These are phyloP conservation scores for crab-eating macaque (Macaca fascicularis) DNA, from an alignment of 2,113 vertebrate genomes.

Conservation along the genomic window DNA sequence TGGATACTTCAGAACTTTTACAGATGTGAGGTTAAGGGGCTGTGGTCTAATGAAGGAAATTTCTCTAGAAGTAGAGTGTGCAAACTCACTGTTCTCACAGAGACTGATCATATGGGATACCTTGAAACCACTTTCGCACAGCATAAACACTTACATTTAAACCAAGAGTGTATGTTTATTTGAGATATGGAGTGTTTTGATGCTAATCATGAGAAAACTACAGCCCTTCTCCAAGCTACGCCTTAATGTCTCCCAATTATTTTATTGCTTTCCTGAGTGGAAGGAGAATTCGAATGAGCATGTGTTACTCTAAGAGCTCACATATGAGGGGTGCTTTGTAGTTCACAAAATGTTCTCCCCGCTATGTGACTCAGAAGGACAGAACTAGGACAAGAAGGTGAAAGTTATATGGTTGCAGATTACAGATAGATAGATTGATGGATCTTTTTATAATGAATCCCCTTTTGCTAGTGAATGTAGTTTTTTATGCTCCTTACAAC, in stretches of 20 bases:
- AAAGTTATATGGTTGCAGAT: not conserved
- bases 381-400: not conserved
- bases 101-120: not conserved
- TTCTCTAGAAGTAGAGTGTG: not conserved
- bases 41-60: not conserved
- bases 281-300: not conserved
- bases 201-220: not conserved
- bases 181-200: not conserved
- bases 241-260: not conserved
- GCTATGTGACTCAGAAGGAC: not conserved
- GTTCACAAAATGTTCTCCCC: not conserved
- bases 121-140: not conserved
- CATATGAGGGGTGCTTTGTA: not conserved
- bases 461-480: slow-evolving; percentile 8
- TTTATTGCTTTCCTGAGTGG: not conserved
- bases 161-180: not conserved
- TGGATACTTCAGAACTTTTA: not conserved
- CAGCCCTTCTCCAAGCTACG: not conserved
- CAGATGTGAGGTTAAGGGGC: not conserved
- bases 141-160: not conserved
- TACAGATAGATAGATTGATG: not conserved
- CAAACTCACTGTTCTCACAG: not conserved
- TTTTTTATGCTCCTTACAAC: not conserved
- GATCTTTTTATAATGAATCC: too few species aligned
- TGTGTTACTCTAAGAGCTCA: not conserved